Evolutionary conservation across 2,888 invertebrate genomes (phyloP), one percentile per base, ranked within the genome.

Genomic region (Apamea epomidion): DNA sequence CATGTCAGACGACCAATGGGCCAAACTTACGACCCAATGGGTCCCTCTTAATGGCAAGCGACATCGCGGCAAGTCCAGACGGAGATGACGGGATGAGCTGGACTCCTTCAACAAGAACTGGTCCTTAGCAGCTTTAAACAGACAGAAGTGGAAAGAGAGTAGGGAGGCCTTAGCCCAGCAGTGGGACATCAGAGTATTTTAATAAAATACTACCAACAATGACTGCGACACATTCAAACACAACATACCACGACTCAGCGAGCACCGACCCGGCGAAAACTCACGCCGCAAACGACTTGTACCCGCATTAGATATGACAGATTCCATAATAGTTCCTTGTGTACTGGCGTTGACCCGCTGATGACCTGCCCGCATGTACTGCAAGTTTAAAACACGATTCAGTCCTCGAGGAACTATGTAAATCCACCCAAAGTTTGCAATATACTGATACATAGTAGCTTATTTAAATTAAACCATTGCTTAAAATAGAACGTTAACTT

Each of bases 211-310:
- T 32, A 7, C 45, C 8, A n/a, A 58, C n/a, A 74, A 42, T 67
- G 5, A 51, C 29, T 29, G 65, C 16, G 12, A 16, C 29, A 48
- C 58, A 67, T 74, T 58, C 25, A 45, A 48, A 29, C 0, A 54
- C 2, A 48, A 65, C 25, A 48, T 37, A 54, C 29, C 37, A 60
- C 65, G 14, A 72, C 25, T 29, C 10, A 3, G 18, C 42, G n/a
- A 68, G 65, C 25, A 2, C 16, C 3, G 32, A 45, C 29, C 48
- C 21, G 58, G 2, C 58, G 58, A 82, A 76, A 42, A 21, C 7
- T 29, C 54, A 21, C 51, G 54, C 82, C 80, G 16, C 82, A 76
- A 82, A 82, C 48, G 58, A 76, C 76, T 76, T 82, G 48, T 37
- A 21, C 76, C 74, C 69, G 69, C 76, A 81, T 82, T 65, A 58